Percentiles rank a stretch among this genome's conserved stretches.
Evolutionary conservation across 2,113 vertebrate species (phyloP).

Genomic region (Cynopterus brachyotis): DNA sequence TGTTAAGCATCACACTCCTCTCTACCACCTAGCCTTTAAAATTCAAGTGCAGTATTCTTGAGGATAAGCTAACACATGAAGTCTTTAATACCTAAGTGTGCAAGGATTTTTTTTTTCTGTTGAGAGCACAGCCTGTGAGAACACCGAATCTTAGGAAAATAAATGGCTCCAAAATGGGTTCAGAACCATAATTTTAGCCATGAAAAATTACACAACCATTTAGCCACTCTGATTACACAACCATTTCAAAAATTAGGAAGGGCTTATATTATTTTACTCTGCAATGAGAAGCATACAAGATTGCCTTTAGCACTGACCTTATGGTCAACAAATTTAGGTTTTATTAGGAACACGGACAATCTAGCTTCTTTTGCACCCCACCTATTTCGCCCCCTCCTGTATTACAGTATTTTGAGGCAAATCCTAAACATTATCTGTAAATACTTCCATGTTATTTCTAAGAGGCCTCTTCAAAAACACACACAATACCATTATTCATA

Average conservation of each 20-base stretch:
- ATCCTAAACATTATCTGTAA: not conserved
- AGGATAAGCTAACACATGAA: not conserved
- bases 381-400: not conserved
- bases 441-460: conserved; percentile 1
- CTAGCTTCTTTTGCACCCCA: not conserved
- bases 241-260: conserved; percentile 11
- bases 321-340: not conserved
- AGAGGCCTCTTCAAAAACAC: not conserved
- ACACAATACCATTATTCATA: not conserved
- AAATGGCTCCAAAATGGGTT: not conserved
- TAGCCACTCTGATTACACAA: not conserved
- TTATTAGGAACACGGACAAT: not conserved
- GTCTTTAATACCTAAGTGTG: not conserved
- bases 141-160: not conserved
- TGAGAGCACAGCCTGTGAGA: not conserved
- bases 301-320: not conserved
- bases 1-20: not conserved
- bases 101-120: not conserved
- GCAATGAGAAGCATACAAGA: not conserved
- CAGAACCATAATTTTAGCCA: not conserved
- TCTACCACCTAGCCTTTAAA: not conserved
- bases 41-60: conserved; percentile 19
- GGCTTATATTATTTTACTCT: not conserved
- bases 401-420: conserved; percentile 11
- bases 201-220: not conserved